Evolutionary conservation across 1,140 invertebrate genomes (phyloP), one percentile per base, ranked within the genome.

Genomic region (Teleopsis dalmanni): DNA sequence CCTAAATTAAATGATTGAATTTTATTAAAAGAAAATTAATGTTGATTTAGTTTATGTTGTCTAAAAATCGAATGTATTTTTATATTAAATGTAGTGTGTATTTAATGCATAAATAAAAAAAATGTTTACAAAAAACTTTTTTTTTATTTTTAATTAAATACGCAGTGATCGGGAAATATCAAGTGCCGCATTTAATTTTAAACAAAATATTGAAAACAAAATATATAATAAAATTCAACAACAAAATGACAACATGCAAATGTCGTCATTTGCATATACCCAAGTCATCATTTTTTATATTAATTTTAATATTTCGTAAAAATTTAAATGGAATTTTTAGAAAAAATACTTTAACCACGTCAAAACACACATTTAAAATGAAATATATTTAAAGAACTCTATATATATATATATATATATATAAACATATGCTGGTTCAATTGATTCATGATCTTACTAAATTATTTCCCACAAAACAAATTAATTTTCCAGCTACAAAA

Each of bases 281-380:
- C 14, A 7, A 18, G 27, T 7, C 1, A 5, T 43, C 31, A 23
- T 43, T 13, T 16, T 29, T 31, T 11, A 21, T 8, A 13, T 13
- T 29, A 31, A 25, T 43, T 14, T 29, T 31, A 23, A 16, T 13
- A 19, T 13, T 19, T n/a, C 22, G 41, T 42, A 22, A 27, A 16
- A 31, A 43, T 43, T 31, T 43, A 43, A 43, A 29, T 43, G 27
- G 26, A 13, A 29, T 43, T 43, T n/a, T n/a, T n/a, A n/a, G n/a
- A n/a, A n/a, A n/a, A n/a, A n/a, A n/a, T n/a, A 43, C 31, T 43
- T 43, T 27, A 31, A 43, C 25, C 26, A n/a, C 13, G 27, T 43
- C 26, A 42, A 43, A 31, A 16, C 25, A 25, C 41, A 13, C 41
- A 43, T 43, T 43, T 43, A 31, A 29, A 27, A 43, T 29, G 27